Base-by-base conservation (phyloP, 2,113 vertebrate species). In the Dromiciops gliroides region DNA sequence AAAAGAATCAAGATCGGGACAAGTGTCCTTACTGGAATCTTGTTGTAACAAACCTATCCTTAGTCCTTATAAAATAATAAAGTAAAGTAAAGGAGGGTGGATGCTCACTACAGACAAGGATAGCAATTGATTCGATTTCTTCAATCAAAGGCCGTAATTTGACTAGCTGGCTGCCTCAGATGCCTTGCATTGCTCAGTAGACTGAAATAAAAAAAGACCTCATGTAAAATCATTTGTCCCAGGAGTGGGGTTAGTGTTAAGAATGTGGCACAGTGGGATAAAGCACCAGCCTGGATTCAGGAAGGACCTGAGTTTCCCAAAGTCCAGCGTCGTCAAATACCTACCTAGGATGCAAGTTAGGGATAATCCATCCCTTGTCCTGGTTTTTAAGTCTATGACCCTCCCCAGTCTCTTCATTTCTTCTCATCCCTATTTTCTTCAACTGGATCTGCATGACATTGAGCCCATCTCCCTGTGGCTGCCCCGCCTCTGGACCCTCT, bases 111-210 rank as follows among this genome's bases (percentile, higher is more conserved):
- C 53, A 48, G 48, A 83, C 60, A 60, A 95, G 95, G 94, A 95
- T 60, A 49, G 94, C 95, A 95, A 60, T 50, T 89, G 44, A 89
- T 94, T 83, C 91, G 91, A 97, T 97, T 89, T 96, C 51, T 93
- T 92, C 89, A 94, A 94, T 28, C 3, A 2, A 53, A 93, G 89
- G 92, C 48, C 1, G 24, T 19, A 7, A 92, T 25, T 53, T 89
- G 90, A 94, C 51, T 28, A 2, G 19, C 48, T 1, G 60, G 23
- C 60, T 97, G 90, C 37, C 51, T 95, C 93, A 75, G 14, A 50
- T 23, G 31, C 37, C 95, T 67, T 88, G 83, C 90, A 92, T 44
- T 26, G 90, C 52, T 95, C 16, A 0, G 83, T 88, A 75, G 53
- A 50, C 88, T 26, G 9, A 95, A 97, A 96, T 25, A n/a, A 75